These are phyloP conservation scores for Autographa gamma DNA, from an alignment of 2,888 invertebrate genomes.

Conservation along the genomic window DNA sequence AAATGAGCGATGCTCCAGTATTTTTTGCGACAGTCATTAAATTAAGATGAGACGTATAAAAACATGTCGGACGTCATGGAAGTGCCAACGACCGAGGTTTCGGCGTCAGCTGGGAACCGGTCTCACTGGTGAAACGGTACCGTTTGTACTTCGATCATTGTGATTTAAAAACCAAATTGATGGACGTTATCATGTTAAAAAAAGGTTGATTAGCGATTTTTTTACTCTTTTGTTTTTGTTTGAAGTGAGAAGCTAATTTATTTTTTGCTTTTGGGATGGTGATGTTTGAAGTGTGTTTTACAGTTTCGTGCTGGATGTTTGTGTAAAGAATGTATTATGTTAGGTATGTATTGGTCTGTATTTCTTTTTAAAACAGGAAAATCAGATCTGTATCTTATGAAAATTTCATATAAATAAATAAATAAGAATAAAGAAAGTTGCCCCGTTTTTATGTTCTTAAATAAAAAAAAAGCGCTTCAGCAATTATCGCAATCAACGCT, in stretches of 20 bases:
- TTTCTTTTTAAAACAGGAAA: too few relatives aligned
- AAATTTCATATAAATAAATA: too few relatives aligned
- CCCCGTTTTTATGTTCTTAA: too few relatives aligned
- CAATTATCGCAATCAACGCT: too few relatives aligned
- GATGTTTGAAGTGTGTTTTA: neutral
- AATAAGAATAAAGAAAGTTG: too few relatives aligned
- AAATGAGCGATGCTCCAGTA: conserved; percentile 33
- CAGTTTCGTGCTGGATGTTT: conserved; percentile 6
- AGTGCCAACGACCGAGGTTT: conserved; percentile 55
- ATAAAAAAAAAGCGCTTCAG: too few relatives aligned
- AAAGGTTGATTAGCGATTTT: conserved; percentile 7
- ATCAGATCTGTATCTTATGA: too few relatives aligned
- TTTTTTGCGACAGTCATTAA: conserved; percentile 54
- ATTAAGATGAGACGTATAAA: conserved; percentile 49
- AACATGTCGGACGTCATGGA: conserved; percentile 42
- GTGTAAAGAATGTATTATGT: too few relatives aligned
- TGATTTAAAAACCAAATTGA: conserved; percentile 23
- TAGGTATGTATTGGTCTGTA: too few relatives aligned
- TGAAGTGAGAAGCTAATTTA: neutral
- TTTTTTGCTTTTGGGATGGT: neutral
- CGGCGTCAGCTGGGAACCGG: conserved; percentile 62
- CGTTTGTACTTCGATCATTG: conserved; percentile 60
- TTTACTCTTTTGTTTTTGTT: neutral
- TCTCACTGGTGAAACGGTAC: conserved; percentile 55
- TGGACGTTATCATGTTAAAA: neutral